phyloP scores from a whole-genome alignment of 2,797 vertebrate species.

The Onychomys torridus region DNA sequence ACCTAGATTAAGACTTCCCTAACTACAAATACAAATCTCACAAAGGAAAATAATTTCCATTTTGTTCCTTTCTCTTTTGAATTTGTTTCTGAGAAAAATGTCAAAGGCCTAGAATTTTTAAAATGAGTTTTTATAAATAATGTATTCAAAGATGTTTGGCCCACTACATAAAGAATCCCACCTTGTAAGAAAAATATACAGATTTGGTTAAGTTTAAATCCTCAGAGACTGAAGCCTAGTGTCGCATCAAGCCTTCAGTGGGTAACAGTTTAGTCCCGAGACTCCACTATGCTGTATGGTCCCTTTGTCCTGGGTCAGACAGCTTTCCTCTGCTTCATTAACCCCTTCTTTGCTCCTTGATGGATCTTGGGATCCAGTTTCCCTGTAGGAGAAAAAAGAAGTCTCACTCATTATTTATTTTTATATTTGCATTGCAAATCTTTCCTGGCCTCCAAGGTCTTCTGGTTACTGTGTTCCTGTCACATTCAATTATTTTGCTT shows the following conservation, averaged over 20 bases:
- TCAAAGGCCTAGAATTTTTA: slow-evolving; percentile 69
- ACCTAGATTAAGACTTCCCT: slow-evolving; percentile 57
- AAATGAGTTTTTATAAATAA: slow-evolving; percentile 81
- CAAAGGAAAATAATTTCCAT: slow-evolving; percentile 58
- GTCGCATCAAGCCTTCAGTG: slow-evolving; percentile 40
- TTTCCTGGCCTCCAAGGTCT: slow-evolving; percentile 84
- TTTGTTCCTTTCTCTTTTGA: slow-evolving; percentile 57
- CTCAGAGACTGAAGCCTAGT: slow-evolving; percentile 67
- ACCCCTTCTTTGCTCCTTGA: slow-evolving; percentile 97
- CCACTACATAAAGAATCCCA: slow-evolving; percentile 68
- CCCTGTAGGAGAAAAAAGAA: slow-evolving; percentile 88
- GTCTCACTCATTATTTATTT: slow-evolving; percentile 84
- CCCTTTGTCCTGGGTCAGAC: slow-evolving; percentile 82
- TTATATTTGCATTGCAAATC: slow-evolving; percentile 89
- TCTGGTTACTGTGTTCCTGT: slow-evolving; percentile 86
- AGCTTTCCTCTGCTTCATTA: slow-evolving; percentile 92
- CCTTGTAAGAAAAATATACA: slow-evolving; percentile 79
- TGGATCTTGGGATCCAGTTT: slow-evolving; percentile 97
- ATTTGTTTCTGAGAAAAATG: slow-evolving; percentile 65
- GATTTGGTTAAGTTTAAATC: slow-evolving; percentile 74
- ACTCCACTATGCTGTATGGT: slow-evolving; percentile 57
- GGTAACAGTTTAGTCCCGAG: slow-evolving; percentile 55
- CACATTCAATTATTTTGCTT: slow-evolving; percentile 87
- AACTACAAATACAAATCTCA: slow-evolving; percentile 59
- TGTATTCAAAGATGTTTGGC: slow-evolving; percentile 72